Evolutionary conservation across 2,113 vertebrate genomes (phyloP), one percentile per base, ranked within the genome.

Genomic region (Ctenodactylus gundi): DNA sequence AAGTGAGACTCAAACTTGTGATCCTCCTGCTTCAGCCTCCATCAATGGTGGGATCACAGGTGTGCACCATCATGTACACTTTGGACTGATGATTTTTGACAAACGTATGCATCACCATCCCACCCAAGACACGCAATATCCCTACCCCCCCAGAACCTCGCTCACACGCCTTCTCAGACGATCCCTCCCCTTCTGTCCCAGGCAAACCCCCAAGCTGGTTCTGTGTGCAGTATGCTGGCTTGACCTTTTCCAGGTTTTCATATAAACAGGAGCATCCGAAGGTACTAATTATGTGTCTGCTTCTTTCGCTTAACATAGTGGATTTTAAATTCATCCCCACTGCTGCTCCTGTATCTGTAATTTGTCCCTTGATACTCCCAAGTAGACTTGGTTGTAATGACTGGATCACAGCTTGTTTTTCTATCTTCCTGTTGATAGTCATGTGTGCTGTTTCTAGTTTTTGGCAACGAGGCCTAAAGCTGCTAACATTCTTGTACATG

Each of bases 301-400:
- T 83, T 51, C 58, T 13, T 73, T 77, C 70, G 39, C 60, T n/a
- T 46, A 7, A 21, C 21, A n/a, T 11, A 15, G 4, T 11, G 41
- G 60, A 15, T n/a, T 87, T 75, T 29, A 41, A 73, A 13, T 51
- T 9, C 27, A 7, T 18, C 70, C 23, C 0, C 6, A 6, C 34
- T 62, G 60, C 34, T 25, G 7, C 46, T 60, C 55, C 21, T 1
- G 2, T 21, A 14, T 31, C 65, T 15, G 0, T 29, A 31, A 39
- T 23, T 10, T 51, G 20, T 20, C 62, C 62, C 41, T 36, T 41
- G 9, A 25, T 55, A 0, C 58, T 49, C 39, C 34, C 2, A 34
- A 49, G 20, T 4, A 8, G 65, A n/a, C 9, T 15, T 21, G 58
- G 0, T 3, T 14, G 20, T 8, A 6, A 53, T 4, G 7, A 17